phyloP scores from a whole-genome alignment of 2,797 vertebrate genomes.

The Poeciliopsis gracilis region DNA sequence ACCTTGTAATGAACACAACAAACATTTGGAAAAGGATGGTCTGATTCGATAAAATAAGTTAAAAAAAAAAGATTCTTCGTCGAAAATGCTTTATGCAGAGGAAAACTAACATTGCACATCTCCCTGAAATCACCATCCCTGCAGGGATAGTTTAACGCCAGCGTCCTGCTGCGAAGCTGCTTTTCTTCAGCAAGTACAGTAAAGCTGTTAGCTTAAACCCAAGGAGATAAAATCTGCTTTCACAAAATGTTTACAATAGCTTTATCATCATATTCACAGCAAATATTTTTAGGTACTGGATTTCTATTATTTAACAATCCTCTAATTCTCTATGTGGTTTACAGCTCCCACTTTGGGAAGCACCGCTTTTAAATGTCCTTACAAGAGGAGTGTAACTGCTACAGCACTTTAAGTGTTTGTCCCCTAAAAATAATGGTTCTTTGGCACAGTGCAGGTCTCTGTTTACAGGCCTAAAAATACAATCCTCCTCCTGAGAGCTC shows the following conservation, averaged over 20 bases:
- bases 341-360: neutral
- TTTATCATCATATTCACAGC: neutral
- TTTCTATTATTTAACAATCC: neutral
- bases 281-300: neutral
- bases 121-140: neutral
- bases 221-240: neutral
- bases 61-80: too few relatives aligned
- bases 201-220: neutral
- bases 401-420: conserved; percentile 18
- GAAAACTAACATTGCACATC: too few relatives aligned
- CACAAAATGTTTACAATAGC: neutral
- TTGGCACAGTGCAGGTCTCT: conserved; percentile 12
- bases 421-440: conserved; percentile 33
- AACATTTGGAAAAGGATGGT: too few relatives aligned
- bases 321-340: neutral
- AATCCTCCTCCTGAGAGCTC: conserved; percentile 39
- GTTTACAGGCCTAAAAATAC: neutral
- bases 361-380: conserved; percentile 11
- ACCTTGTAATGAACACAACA: too few relatives aligned
- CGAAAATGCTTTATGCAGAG: neutral
- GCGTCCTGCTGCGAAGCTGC: neutral
- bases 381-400: conserved; percentile 1
- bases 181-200: neutral
- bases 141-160: neutral
- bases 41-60: too few relatives aligned